Evolutionary conservation across 53 echinoderm and acorn worm genomes (phyloP).

Genomic region (Paracentrotus lividus): DNA sequence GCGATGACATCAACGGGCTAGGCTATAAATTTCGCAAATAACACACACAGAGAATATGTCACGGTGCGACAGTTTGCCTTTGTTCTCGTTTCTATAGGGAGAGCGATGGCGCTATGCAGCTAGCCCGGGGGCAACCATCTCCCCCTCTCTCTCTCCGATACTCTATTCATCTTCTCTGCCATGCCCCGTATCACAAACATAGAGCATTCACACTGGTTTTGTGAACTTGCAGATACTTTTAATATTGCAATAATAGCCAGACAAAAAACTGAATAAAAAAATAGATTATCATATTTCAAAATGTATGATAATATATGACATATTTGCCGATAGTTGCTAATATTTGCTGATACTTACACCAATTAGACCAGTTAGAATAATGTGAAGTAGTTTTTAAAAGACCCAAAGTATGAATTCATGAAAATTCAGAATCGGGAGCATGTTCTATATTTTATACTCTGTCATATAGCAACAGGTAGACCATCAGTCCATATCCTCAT

Average conservation of each 20-base stretch:
- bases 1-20: slow-evolving; percentile 21
- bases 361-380: background rate
- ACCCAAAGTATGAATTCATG: background rate
- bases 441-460: background rate
- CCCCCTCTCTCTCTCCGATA: slow-evolving; percentile 12
- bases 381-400: background rate
- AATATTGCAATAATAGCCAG: background rate
- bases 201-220: slow-evolving; percentile 39
- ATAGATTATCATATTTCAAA: no score
- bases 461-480: background rate
- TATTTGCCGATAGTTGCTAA: background rate
- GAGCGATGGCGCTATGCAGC: slow-evolving; percentile 45
- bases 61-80: slow-evolving; percentile 40
- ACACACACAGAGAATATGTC: slow-evolving; percentile 53
- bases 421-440: background rate
- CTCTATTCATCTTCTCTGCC: background rate
- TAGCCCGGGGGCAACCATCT: slow-evolving; percentile 40
- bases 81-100: slow-evolving; percentile 35
- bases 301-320: background rate
- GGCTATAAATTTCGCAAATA: slow-evolving; percentile 36
- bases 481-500: background rate
- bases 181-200: slow-evolving; percentile 39
- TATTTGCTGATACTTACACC: background rate
- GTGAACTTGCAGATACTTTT: slow-evolving; percentile 25
- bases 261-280: background rate